Conservation (phyloP, 2,888 invertebrate genomes). For the Cantharis nigra region DNA sequence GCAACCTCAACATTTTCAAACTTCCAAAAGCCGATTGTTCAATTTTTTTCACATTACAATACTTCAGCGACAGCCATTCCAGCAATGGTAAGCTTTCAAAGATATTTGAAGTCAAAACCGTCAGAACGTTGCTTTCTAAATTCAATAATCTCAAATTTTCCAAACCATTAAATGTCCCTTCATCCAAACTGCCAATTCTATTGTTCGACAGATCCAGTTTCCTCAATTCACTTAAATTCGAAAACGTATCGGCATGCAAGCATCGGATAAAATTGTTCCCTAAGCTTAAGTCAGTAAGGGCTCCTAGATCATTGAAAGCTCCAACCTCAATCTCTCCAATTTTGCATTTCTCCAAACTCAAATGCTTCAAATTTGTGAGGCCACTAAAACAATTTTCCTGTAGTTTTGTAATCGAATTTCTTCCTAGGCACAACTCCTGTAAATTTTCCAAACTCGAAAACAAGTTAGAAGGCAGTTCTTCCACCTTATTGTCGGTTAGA, state of each 20-base stretch:
- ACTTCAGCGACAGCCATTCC: slow-evolving; percentile 14
- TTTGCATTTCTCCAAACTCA: slow-evolving; percentile 6
- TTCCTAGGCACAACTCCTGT: not conserved
- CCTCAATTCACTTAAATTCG: not conserved
- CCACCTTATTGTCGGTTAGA: slow-evolving; percentile 9
- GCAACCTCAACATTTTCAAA: slow-evolving; percentile 5
- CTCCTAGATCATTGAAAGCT: not conserved
- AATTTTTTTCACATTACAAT: slow-evolving; percentile 6
- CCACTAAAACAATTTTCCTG: not conserved
- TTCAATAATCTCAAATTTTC: slow-evolving; percentile 7
- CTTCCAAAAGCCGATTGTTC: slow-evolving; percentile 6
- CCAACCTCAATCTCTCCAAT: not conserved
- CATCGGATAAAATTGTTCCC: not conserved
- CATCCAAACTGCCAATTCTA: not conserved
- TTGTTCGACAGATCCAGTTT: slow-evolving; percentile 7
- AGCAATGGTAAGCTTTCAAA: slow-evolving; percentile 1
- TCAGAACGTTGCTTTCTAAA: slow-evolving; percentile 12
- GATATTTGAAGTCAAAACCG: not conserved
- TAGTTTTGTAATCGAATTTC: not conserved
- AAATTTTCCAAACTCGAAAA: not conserved
- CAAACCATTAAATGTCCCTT: slow-evolving; percentile 1
- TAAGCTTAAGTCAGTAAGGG: not conserved
- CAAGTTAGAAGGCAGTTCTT: not conserved
- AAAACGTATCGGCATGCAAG: not conserved
- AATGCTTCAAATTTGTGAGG: not conserved